These are phyloP conservation scores for Penelope pileata DNA, from an alignment of 2,113 vertebrate genomes.

Conservation along the genomic window DNA sequence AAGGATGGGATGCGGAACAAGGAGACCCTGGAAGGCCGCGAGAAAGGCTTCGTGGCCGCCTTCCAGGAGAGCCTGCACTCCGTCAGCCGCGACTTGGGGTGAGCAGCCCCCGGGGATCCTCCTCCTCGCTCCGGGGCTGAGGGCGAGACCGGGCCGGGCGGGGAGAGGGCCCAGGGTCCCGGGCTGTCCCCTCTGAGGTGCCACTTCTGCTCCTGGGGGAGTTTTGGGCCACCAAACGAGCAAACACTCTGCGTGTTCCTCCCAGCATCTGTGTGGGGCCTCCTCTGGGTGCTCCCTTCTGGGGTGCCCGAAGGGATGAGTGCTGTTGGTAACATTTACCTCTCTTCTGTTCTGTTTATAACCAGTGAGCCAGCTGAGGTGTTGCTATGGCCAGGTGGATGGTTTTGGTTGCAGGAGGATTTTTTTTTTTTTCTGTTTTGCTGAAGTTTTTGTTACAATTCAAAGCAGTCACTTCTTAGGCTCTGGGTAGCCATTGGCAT, in stretches of 20 bases:
- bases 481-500: neutral
- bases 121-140: too few species aligned
- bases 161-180: neutral
- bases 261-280: fast-evolving
- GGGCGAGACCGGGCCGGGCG: neutral
- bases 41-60: conserved; percentile 90
- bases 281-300: neutral
- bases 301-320: neutral
- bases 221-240: neutral
- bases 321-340: fast-evolving
- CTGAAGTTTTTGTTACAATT: neutral
- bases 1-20: conserved; percentile 97
- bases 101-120: conserved; percentile 53
- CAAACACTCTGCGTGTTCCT: fast-evolving
- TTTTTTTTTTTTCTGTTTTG: neutral
- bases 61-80: conserved; percentile 96
- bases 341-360: neutral
- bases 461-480: fast-evolving
- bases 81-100: conserved; percentile 96
- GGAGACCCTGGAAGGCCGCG: conserved; percentile 90
- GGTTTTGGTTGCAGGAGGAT: neutral
- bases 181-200: neutral
- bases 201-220: fast-evolving
- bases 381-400: fast-evolving
- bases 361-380: too few species aligned